Evolutionary conservation across 2,888 invertebrate genomes (phyloP).

Genomic region (Ichneumon xanthorius): DNA sequence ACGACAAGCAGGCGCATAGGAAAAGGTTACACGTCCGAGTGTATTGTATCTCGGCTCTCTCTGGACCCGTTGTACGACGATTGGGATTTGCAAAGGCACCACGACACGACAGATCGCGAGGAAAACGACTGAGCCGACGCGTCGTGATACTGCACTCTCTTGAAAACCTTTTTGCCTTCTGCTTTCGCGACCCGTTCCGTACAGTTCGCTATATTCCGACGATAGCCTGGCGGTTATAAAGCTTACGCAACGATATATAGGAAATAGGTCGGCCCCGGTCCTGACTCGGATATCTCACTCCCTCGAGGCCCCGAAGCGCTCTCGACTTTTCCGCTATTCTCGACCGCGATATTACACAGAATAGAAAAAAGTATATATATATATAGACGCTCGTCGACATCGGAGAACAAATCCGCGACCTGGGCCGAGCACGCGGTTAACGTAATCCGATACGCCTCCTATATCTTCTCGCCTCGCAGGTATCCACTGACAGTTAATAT

Average conservation of each 20-base stretch:
- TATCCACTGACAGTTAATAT: not conserved
- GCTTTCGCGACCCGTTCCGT: not conserved
- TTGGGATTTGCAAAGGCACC: constrained; percentile 5
- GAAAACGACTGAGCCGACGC: constrained; percentile 14
- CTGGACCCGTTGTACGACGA: not conserved
- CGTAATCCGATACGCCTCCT: constrained; percentile 13
- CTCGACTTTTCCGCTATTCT: constrained; percentile 49
- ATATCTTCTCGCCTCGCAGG: constrained; percentile 4
- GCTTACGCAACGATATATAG: constrained; percentile 52
- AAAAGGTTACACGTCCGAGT: constrained; percentile 14
- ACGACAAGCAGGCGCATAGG: not conserved
- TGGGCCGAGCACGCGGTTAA: constrained; percentile 11
- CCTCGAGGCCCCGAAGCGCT: constrained; percentile 34
- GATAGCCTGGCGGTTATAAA: constrained; percentile 16
- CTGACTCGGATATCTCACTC: constrained; percentile 15
- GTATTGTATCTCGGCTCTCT: not conserved
- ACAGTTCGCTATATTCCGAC: constrained; percentile 8
- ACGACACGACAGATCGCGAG: not conserved
- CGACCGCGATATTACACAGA: not conserved
- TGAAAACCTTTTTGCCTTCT: constrained; percentile 41
- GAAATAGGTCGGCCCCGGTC: constrained; percentile 55
- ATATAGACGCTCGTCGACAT: constrained; percentile 7
- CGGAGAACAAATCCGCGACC: constrained; percentile 14
- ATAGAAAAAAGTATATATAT: not conserved
- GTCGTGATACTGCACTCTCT: constrained; percentile 39